phyloP scores from a whole-genome alignment of 1,140 invertebrate species.

The Anadara kagoshimensis region DNA sequence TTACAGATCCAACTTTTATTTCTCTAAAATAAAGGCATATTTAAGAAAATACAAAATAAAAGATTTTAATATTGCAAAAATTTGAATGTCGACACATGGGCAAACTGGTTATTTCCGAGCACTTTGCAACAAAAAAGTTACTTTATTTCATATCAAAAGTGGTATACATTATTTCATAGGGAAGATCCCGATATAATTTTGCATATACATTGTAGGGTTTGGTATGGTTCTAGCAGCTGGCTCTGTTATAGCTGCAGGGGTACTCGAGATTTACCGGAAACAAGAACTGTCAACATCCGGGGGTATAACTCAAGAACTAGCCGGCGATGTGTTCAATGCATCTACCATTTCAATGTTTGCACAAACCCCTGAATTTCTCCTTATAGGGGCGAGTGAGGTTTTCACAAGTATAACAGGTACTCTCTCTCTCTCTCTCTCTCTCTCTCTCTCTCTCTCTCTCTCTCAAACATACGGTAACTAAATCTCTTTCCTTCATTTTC shows the following conservation, averaged over 20 bases:
- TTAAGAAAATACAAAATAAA: too few relatives aligned
- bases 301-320: slow-evolving; percentile 44
- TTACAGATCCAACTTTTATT: too few relatives aligned
- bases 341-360: slow-evolving; percentile 61
- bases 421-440: not conserved
- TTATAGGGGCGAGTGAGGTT: slow-evolving; percentile 75
- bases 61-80: too few relatives aligned
- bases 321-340: slow-evolving; percentile 50
- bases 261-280: slow-evolving; percentile 72
- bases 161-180: too few relatives aligned
- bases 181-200: too few relatives aligned
- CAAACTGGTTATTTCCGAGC: too few relatives aligned
- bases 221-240: slow-evolving; percentile 73
- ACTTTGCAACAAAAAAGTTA: too few relatives aligned
- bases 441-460: not conserved
- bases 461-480: not conserved
- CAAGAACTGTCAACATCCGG: slow-evolving; percentile 50
- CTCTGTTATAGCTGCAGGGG: slow-evolving; percentile 72
- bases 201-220: too few relatives aligned
- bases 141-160: too few relatives aligned
- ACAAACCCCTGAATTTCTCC: slow-evolving; percentile 76
- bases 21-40: too few relatives aligned
- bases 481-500: not conserved
- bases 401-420: slow-evolving; percentile 72
- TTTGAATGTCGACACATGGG: too few relatives aligned